Evolutionary conservation across 1,140 invertebrate species (phyloP).

Genomic region (Globodera ellingtonae): DNA sequence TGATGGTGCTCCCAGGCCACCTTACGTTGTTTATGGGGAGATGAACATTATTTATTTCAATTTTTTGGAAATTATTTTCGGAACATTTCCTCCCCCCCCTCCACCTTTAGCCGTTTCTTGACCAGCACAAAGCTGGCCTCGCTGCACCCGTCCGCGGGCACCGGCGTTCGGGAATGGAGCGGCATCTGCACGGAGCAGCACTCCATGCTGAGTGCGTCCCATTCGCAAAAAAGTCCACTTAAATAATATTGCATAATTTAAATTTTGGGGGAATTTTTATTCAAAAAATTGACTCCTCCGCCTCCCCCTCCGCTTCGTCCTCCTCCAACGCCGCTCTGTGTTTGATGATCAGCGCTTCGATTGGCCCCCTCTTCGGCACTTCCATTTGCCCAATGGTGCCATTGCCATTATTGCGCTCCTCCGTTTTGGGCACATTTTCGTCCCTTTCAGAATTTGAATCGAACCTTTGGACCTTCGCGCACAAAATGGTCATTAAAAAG

Average conservation of each 20-base stretch:
- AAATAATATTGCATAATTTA: no score
- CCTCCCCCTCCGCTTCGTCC: not conserved
- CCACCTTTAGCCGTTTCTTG: slow-evolving; percentile 1
- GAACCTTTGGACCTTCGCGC: not conserved
- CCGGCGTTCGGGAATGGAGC: not conserved
- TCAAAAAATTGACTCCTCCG: not conserved
- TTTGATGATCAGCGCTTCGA: not conserved
- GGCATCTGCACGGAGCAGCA: slow-evolving; percentile 7
- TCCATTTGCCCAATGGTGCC: not conserved
- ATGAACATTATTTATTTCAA: not conserved
- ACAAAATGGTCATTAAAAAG: no score
- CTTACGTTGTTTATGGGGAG: not conserved
- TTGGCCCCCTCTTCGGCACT: not conserved
- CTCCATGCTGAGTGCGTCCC: not conserved
- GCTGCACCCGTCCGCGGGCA: not conserved
- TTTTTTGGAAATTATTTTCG: not conserved
- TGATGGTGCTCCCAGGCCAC: not conserved
- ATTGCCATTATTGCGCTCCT: slow-evolving; percentile 1
- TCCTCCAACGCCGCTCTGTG: not conserved
- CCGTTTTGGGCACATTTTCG: not conserved
- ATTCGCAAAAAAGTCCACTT: not conserved
- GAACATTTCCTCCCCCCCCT: not conserved
- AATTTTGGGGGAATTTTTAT: no score
- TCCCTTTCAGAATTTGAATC: not conserved
- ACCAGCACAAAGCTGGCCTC: slow-evolving; percentile 6